Conservation (phyloP, 2,113 vertebrate genomes). For the Empidonax alnorum region DNA sequence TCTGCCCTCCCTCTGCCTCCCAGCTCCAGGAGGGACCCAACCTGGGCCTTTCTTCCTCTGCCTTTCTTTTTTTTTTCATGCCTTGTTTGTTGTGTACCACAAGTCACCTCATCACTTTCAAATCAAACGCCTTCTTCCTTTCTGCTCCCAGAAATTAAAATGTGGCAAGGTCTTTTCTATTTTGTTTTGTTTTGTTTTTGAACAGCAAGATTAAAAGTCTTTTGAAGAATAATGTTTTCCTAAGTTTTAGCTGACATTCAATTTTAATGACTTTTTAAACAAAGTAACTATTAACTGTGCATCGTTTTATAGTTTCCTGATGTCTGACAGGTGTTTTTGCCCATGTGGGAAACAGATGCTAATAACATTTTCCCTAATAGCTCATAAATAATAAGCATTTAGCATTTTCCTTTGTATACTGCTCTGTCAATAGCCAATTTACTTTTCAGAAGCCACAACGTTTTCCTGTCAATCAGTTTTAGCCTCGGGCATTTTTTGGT, state of each 20-base stretch:
- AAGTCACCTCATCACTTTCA: background rate
- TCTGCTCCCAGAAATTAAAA: conserved; percentile 51
- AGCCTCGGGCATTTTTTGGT: conserved; percentile 92
- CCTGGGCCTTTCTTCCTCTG: background rate
- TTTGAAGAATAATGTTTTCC: conserved; percentile 76
- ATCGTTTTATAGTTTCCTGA: conserved; percentile 68
- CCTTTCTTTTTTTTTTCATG: background rate
- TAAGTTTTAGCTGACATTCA: conserved; percentile 82
- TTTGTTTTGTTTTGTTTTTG: background rate
- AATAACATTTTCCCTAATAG: conserved; percentile 77
- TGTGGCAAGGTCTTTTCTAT: conserved; percentile 2
- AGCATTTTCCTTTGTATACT: conserved; percentile 79
- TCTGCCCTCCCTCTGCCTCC: background rate
- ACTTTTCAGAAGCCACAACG: conserved; percentile 84
- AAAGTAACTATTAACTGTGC: conserved; percentile 74
- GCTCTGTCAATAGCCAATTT: conserved; percentile 80
- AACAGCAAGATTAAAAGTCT: conserved; percentile 70
- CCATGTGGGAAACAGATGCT: conserved; percentile 83
- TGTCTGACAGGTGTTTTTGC: conserved; percentile 84
- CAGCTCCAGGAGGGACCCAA: background rate
- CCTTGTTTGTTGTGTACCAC: background rate
- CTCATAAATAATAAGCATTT: conserved; percentile 80
- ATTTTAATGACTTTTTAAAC: conserved; percentile 84
- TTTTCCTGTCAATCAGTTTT: conserved; percentile 94
- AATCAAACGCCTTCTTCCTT: background rate